Percentiles rank a stretch among this genome's conserved stretches.
Conservation (phyloP, 1,140 invertebrate genomes). For the Xylocopa sonorina region DNA sequence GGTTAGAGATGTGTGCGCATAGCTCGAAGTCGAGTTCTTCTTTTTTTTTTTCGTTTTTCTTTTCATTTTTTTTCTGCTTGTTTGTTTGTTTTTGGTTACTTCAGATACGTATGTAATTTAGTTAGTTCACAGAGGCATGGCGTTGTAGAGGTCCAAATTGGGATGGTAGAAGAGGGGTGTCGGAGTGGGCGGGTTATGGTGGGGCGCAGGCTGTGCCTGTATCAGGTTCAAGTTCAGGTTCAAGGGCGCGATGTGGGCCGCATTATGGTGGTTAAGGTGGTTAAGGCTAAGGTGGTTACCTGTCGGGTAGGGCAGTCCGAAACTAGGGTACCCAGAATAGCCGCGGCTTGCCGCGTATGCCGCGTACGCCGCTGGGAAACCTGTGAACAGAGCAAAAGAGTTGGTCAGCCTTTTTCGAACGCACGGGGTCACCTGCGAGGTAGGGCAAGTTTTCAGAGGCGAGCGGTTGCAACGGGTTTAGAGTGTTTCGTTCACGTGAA, state of each 20-base stretch:
- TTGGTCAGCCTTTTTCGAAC: neutral
- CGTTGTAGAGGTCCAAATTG: conserved; percentile 84
- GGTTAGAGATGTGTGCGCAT: conserved; percentile 66
- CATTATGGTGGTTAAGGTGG: conserved; percentile 82
- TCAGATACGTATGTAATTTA: conserved; percentile 46
- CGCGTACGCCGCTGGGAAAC: conserved; percentile 96
- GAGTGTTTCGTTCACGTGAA: neutral
- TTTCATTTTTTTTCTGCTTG: no score
- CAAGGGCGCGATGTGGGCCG: conserved; percentile 79
- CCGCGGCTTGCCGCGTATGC: conserved; percentile 96
- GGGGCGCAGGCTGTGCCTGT: conserved; percentile 79
- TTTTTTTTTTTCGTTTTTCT: no score
- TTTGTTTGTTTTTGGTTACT: no score
- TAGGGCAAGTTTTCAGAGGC: neutral
- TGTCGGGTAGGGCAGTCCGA: conserved; percentile 97
- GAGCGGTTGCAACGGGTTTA: no score
- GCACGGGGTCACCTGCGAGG: no score
- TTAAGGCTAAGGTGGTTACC: conserved; percentile 90
- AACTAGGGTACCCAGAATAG: conserved; percentile 97
- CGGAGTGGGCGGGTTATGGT: conserved; percentile 82
- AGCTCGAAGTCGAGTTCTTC: conserved; percentile 63
- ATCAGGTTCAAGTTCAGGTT: conserved; percentile 81
- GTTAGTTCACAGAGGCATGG: conserved; percentile 91
- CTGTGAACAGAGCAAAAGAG: conserved; percentile 85
- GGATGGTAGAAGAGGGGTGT: conserved; percentile 83